These are phyloP conservation scores for Cataglyphis cursor DNA, from an alignment of 2,888 invertebrate genomes.

Conservation along the genomic window DNA sequence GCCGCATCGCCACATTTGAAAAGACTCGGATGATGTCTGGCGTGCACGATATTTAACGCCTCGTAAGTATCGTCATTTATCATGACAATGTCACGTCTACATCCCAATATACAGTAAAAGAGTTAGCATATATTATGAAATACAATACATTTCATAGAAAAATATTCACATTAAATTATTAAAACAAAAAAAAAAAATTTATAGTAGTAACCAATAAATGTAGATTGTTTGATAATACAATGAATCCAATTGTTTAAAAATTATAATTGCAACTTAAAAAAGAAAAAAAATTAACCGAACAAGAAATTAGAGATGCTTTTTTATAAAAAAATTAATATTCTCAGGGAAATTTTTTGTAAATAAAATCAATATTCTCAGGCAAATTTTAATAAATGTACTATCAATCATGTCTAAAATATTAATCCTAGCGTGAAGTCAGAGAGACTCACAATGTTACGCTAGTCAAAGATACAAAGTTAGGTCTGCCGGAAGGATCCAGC, in stretches of 20 bases:
- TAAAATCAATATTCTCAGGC: background rate
- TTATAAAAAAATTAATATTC: background rate
- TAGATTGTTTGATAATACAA: background rate
- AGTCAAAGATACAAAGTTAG: conserved; percentile 60
- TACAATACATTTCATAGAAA: background rate
- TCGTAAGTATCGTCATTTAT: conserved; percentile 92
- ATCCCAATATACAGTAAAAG: conserved; percentile 63
- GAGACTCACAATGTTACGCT: conserved; percentile 65
- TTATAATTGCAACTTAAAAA: background rate
- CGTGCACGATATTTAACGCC: conserved; percentile 93
- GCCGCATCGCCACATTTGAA: conserved; percentile 90
- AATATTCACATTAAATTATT: background rate
- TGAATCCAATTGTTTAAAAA: background rate
- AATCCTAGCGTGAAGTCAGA: background rate
- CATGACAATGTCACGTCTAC: conserved; percentile 90
- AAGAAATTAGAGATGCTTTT: background rate
- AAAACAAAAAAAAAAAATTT: background rate
- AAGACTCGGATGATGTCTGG: conserved; percentile 91
- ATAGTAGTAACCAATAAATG: background rate
- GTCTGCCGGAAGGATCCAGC: conserved; percentile 87
- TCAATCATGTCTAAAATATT: background rate
- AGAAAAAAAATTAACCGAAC: background rate
- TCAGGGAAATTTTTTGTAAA: background rate
- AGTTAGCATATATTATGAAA: background rate
- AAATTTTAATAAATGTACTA: background rate